Base-by-base conservation (phyloP, 2,113 vertebrate species). In the Gasterosteus nipponicus region DNA sequence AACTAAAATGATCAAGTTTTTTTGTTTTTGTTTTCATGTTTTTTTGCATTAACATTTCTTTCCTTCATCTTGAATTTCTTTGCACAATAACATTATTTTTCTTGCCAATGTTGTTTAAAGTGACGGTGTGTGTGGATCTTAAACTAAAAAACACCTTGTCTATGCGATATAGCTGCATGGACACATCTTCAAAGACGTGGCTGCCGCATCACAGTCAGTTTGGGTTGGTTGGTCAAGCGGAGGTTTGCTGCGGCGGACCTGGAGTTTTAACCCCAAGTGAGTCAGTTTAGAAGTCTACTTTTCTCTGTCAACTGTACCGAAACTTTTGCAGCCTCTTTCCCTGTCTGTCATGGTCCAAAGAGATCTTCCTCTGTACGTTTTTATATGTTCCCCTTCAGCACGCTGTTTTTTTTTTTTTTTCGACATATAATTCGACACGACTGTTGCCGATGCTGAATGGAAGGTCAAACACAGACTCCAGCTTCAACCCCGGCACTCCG, bases 241-340 rank as follows among this genome's bases (percentile, higher is more conserved):
- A 92, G 87, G 91, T 89, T 83, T 90, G 91, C 91, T 89, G 91
- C 84, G 89, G 84, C 62, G 89, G 89, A 87, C 80, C 91, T 60
- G 91, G 91, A 89, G 91, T 92, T 81, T 92, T 92, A 88, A 92
- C 91, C 79, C 91, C 91, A 92, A 92, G 91, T 92, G 91, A 92
- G 91, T 92, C 81, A 8, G 86, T 82, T 68, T 22, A 76, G 80
- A 86, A 57, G 67, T 71, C 53, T 64, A 3, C 53, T 49, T 56
- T 57, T 65, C 60, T 22, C 74, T 81, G 82, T 91, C 87, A 67
- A 68, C 70, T 86, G 69, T 82, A 60, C 66, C 49, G 22, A 6
- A 6, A 26, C 57, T 33, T 51, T 59, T 42, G 31, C 70, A 39
- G 75, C 73, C 19, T 73, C 65, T 35, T 73, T 75, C 76, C 53